A percentile compares a stretch with the other conserved stretches of the same genome.
Evolutionary conservation across 1,140 invertebrate genomes (phyloP).

Genomic region (Listronotus bonariensis): DNA sequence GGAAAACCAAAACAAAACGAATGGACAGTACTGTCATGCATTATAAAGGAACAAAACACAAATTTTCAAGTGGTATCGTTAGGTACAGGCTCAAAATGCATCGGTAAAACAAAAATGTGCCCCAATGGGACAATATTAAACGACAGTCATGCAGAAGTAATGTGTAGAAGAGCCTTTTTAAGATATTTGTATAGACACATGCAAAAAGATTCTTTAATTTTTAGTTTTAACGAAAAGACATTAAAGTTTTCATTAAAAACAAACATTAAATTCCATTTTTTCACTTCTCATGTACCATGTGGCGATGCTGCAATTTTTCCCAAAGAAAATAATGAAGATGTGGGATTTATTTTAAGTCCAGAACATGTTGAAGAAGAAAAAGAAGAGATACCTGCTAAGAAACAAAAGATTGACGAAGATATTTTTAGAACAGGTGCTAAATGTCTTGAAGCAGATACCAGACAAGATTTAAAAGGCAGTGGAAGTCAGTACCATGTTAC

Average conservation of each 20-base stretch:
- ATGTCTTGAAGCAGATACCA: constrained; percentile 64
- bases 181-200: constrained; percentile 76
- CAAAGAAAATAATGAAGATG: constrained; percentile 56
- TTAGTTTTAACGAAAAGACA: constrained; percentile 49
- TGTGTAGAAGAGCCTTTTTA: constrained; percentile 81
- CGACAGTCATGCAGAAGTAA: constrained; percentile 91
- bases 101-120: constrained; percentile 74
- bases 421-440: constrained; percentile 89
- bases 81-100: constrained; percentile 90
- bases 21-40: constrained; percentile 82
- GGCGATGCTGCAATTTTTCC: constrained; percentile 92
- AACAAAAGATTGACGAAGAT: constrained; percentile 59
- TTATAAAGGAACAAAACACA: constrained; percentile 62
- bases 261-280: constrained; percentile 81
- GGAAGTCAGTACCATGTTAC: constrained; percentile 72
- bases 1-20: constrained; percentile 75
- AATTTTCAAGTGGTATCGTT: constrained; percentile 72
- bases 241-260: constrained; percentile 61
- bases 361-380: constrained; percentile 19
- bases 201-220: constrained; percentile 51
- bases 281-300: constrained; percentile 86
- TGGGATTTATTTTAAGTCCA: constrained; percentile 50
- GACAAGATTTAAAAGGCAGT: constrained; percentile 60
- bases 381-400: constrained; percentile 49
- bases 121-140: constrained; percentile 73